Conservation (phyloP, 2,888 invertebrate genomes). For the Agrochola circellaris region DNA sequence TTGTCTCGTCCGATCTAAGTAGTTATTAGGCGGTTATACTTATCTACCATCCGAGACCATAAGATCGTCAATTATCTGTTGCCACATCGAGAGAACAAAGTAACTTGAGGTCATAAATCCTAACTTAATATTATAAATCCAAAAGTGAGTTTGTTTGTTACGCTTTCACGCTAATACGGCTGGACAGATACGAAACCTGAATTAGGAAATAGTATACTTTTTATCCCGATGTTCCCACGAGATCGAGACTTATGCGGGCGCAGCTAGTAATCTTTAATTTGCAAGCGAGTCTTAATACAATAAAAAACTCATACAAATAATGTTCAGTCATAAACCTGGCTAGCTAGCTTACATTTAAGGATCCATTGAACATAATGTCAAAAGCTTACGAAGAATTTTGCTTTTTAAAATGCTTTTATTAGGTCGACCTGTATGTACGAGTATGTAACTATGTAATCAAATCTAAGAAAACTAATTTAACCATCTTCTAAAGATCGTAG, state of each 20-base stretch:
- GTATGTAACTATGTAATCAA: too few species aligned
- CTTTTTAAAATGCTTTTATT: too few species aligned
- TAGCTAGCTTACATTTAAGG: neutral
- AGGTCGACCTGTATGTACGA: too few species aligned
- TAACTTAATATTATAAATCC: too few species aligned
- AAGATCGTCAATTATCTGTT: slow-evolving; percentile 34
- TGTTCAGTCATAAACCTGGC: neutral
- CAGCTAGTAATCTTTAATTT: slow-evolving; percentile 13
- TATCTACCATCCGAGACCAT: neutral
- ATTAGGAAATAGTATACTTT: too few species aligned
- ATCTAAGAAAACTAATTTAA: too few species aligned
- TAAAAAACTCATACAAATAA: neutral
- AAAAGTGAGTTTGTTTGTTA: too few species aligned
- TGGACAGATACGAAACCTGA: too few species aligned
- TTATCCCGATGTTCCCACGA: too few species aligned
- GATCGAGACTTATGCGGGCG: too few species aligned
- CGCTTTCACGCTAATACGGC: too few species aligned
- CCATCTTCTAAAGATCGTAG: too few species aligned
- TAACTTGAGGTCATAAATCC: slow-evolving; percentile 13
- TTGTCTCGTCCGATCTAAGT: slow-evolving; percentile 3
- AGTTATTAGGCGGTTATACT: neutral
- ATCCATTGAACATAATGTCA: neutral
- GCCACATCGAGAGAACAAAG: slow-evolving; percentile 27
- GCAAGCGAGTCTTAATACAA: neutral
- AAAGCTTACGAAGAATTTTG: neutral